phyloP scores from a whole-genome alignment of 1,140 invertebrate species.

The Drosophila paulistorum region DNA sequence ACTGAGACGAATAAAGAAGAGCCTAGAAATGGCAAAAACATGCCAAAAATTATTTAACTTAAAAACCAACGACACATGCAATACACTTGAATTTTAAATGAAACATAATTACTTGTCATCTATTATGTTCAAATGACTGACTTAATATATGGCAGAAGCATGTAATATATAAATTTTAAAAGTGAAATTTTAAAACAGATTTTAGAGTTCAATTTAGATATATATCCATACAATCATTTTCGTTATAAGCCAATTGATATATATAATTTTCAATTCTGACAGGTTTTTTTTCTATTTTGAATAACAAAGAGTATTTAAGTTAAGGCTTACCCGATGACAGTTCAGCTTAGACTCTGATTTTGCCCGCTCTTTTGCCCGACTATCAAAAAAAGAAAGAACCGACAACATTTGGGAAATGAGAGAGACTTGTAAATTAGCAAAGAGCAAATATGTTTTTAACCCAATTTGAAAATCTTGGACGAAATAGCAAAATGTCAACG shows the following conservation, averaged over 20 bases:
- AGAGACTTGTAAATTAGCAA: background rate
- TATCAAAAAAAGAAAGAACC: background rate
- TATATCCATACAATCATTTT: too few species aligned
- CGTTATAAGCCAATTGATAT: too few species aligned
- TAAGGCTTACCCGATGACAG: too few species aligned
- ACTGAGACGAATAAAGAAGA: background rate
- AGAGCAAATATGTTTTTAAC: constrained; percentile 26
- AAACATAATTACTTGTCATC: too few species aligned
- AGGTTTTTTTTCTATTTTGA: too few species aligned
- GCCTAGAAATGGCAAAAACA: background rate
- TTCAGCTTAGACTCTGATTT: background rate
- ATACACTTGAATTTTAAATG: background rate
- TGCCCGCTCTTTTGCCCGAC: background rate
- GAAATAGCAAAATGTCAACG: constrained; percentile 42
- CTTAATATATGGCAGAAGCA: too few species aligned
- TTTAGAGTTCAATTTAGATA: too few species aligned
- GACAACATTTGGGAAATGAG: background rate
- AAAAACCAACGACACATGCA: background rate
- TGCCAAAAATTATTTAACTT: background rate
- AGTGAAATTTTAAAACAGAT: too few species aligned
- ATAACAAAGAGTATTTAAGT: too few species aligned
- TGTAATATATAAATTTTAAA: too few species aligned
- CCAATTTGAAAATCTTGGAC: constrained; percentile 47
- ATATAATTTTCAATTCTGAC: too few species aligned
- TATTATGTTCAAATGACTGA: too few species aligned